phyloP scores from a whole-genome alignment of 2,113 vertebrate species.

The Poeciliopsis turrubarensis region DNA sequence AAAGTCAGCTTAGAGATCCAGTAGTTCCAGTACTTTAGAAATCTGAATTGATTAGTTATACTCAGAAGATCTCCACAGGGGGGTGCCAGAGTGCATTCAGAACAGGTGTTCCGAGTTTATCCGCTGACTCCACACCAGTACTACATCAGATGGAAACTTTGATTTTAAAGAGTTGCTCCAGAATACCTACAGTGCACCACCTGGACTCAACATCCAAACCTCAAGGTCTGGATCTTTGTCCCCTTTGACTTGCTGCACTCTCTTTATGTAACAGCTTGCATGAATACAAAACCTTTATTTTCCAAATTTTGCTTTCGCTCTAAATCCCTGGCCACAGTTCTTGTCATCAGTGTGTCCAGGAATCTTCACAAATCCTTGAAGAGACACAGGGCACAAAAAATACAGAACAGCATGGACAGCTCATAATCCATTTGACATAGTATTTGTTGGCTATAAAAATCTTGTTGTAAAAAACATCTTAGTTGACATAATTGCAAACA shows the following conservation, averaged over 20 bases:
- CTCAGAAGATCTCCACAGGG: constrained; percentile 7
- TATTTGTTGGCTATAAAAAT: not conserved
- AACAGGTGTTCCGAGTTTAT: not conserved
- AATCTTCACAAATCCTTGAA: not conserved
- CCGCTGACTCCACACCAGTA: not conserved
- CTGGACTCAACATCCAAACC: too few relatives aligned
- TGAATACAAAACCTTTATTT: not conserved
- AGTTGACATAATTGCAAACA: not conserved
- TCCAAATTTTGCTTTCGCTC: not conserved
- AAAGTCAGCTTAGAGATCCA: not conserved
- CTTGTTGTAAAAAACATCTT: not conserved
- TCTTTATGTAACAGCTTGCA: not conserved
- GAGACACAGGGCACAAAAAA: not conserved
- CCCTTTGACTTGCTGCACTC: not conserved
- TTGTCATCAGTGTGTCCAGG: not conserved
- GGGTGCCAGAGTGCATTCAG: not conserved
- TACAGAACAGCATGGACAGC: not conserved
- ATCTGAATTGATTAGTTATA: not conserved
- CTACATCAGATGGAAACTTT: not conserved
- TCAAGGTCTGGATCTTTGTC: too few relatives aligned
- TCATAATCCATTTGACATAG: not conserved
- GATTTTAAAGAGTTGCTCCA: not conserved
- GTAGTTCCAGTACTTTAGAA: not conserved
- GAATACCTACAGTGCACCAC: too few relatives aligned
- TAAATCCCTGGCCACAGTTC: not conserved